A percentile compares a stretch with the other conserved stretches of the same genome.
Conservation (phyloP, 2,797 vertebrate genomes). For the Picus viridis region DNA sequence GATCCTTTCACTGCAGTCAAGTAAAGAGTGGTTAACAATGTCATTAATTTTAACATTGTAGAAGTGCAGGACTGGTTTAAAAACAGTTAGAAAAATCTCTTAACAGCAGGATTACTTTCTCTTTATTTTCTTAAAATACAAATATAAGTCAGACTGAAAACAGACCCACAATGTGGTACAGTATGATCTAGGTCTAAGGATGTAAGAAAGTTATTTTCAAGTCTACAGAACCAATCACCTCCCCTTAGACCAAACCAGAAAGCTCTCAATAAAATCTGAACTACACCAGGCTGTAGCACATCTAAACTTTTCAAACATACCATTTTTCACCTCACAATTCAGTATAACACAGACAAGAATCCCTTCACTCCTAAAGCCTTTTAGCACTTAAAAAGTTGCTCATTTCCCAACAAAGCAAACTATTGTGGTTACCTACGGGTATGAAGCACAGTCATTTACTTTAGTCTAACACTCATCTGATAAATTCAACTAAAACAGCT, state of each 20-base stretch:
- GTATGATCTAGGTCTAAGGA: neutral
- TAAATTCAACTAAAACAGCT: neutral
- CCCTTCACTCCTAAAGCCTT: neutral
- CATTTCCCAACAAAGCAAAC: neutral
- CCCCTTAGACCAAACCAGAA: neutral
- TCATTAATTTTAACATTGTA: neutral
- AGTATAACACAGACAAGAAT: neutral
- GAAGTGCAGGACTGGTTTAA: neutral
- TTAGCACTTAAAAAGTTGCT: neutral
- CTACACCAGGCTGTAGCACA: neutral
- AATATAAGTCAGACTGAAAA: neutral
- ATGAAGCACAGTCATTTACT: neutral
- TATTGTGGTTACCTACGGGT: neutral
- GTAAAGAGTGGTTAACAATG: neutral
- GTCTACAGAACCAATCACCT: neutral
- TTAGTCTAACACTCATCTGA: neutral
- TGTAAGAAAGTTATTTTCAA: neutral
- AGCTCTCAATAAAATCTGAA: neutral
- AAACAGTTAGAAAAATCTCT: neutral
- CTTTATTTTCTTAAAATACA: neutral
- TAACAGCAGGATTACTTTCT: neutral
- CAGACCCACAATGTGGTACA: fast-evolving
- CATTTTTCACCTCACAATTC: neutral
- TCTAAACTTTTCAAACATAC: neutral
- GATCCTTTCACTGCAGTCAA: neutral